Base-by-base conservation (phyloP, 1,140 invertebrate species). In the Venustaconcha ellipsiformis region DNA sequence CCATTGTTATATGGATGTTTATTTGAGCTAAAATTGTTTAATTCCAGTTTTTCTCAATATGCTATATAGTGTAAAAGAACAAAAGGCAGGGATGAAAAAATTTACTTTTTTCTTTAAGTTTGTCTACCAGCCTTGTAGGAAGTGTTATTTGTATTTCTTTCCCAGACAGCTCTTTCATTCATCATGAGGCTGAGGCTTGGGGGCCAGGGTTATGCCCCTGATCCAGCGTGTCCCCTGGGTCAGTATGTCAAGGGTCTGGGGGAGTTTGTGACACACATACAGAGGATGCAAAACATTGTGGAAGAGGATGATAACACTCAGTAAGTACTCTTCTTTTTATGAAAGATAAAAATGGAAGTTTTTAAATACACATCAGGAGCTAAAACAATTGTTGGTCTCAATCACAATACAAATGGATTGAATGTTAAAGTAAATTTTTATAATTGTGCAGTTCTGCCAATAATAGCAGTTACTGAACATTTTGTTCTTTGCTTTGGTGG, bases 181-280 rank as follows among this genome's bases (percentile, higher is more conserved):
- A 84, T 90, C 1, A 82, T 86, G 78, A 82, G 79, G 60, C 75
- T 89, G 18, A 74, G 88, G 30, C 75, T 90, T 12, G 89, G 89
- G 17, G 89, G 89, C 20, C 86, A 85, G 72, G 88, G 89, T 15
- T 90, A 90, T 83, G 87, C 88, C n/a, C 88, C 89, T 17, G 78
- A 85, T 60, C 67, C 73, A 15, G 73, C 83, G 55, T 82, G 77
- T 70, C 83, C 86, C 5, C 76, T 90, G 58, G 59, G 77, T 18
- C 70, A 74, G 18, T 81, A 88, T 78, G 81, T 89, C 6, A 90
- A 90, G 77, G 87, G 87, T 14, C 70, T 90, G 17, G 83, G 84
- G 15, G 78, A 86, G 15, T 88, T 90, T 76, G 82, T 86, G 12
- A 83, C 86, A n/a, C 72, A 88, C 6, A 82, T 89, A 26, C 86